phyloP scores from a whole-genome alignment of 2,797 vertebrate genomes.

The Urocyon cinereoargenteus region DNA sequence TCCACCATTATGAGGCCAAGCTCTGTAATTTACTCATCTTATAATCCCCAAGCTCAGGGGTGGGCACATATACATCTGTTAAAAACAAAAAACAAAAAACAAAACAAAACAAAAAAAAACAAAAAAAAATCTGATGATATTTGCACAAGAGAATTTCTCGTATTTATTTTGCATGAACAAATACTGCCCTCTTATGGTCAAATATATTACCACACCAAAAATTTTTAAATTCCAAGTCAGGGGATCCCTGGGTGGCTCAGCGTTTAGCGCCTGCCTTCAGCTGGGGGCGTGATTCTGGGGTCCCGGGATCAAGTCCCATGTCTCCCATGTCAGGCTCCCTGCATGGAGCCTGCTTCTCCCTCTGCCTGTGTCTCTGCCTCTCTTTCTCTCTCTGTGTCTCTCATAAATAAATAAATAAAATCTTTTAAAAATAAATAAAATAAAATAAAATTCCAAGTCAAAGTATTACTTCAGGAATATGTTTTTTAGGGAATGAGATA shows the following conservation, averaged over 20 bases:
- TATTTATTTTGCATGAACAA: slow-evolving; percentile 61
- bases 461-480: background rate
- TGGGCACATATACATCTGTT: background rate
- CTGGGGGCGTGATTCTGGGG: no score
- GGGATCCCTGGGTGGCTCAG: no score
- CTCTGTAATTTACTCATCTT: background rate
- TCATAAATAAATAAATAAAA: no score
- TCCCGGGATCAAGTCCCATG: no score
- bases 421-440: no score
- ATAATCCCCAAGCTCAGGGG: background rate
- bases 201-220: background rate
- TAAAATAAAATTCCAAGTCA: background rate
- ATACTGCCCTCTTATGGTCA: slow-evolving; percentile 90
- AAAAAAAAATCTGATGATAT: background rate
- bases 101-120: background rate
- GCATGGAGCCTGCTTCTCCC: no score
- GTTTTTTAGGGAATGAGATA: slow-evolving; percentile 30
- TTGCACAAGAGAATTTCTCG: background rate
- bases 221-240: background rate
- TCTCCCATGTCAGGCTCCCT: no score
- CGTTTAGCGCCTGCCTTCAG: no score
- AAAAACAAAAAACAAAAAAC: slow-evolving; percentile 37
- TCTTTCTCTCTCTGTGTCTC: no score
- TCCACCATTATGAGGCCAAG: background rate
- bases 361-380: no score